Evolutionary conservation across 64 coral and sea anemone genomes (phyloP).

Genomic region (Actinia tenebrosa): DNA sequence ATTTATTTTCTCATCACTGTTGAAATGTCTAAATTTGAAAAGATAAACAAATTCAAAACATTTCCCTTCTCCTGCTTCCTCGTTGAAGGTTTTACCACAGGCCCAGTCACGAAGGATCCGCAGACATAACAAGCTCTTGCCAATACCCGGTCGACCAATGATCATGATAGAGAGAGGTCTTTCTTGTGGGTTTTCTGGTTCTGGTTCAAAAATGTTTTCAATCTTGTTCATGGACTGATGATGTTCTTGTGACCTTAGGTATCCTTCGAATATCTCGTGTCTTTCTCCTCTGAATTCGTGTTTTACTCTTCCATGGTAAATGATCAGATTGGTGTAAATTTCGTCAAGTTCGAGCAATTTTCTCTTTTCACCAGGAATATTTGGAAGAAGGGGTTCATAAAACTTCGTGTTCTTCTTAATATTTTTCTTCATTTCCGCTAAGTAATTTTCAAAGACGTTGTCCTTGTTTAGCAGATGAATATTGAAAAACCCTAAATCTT

Average conservation of each 20-base stretch:
- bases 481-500: neutral
- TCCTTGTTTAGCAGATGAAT: neutral
- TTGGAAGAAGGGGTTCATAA: neutral
- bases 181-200: neutral
- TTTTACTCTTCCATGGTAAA: neutral
- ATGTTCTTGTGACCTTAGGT: neutral
- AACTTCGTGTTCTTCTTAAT: neutral
- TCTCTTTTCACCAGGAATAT: neutral
- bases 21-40: too few relatives aligned
- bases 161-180: neutral
- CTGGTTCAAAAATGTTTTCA: neutral
- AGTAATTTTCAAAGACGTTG: neutral
- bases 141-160: neutral
- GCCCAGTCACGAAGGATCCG: neutral
- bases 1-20: too few relatives aligned
- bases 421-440: neutral
- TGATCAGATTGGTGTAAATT: neutral
- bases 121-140: neutral
- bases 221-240: neutral
- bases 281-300: neutral
- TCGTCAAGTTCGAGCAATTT: neutral
- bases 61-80: neutral
- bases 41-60: neutral
- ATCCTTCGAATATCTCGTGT: neutral
- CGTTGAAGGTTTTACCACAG: neutral